Evolutionary conservation across 2,113 vertebrate genomes (phyloP).

Genomic region (Melanerpes formicivorus): DNA sequence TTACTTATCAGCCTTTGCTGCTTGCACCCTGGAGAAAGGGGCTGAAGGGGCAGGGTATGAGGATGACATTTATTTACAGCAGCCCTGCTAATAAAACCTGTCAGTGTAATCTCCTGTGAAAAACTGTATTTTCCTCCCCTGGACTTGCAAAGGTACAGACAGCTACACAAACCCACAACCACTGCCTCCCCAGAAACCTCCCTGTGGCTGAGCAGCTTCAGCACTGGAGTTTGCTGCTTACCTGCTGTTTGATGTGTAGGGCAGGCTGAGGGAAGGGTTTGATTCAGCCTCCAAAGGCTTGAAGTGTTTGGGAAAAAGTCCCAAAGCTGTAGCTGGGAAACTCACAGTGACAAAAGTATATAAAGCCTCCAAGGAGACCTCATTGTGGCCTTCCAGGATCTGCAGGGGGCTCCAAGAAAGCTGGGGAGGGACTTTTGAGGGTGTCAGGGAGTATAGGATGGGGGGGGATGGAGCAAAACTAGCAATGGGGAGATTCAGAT

Average conservation of each 20-base stretch:
- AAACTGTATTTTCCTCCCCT: background rate
- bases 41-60: background rate
- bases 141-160: background rate
- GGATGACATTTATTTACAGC: background rate
- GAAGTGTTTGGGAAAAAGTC: background rate
- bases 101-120: background rate
- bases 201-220: background rate
- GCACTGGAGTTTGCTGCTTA: background rate
- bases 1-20: background rate
- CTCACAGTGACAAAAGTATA: background rate
- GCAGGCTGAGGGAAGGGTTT: background rate
- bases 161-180: background rate
- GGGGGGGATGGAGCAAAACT: no score
- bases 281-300: background rate
- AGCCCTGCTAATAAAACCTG: background rate
- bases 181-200: background rate
- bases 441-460: no score
- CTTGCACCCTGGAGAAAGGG: background rate
- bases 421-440: no score
- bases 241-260: background rate
- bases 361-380: no score
- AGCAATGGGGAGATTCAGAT: no score
- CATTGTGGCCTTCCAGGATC: no score
- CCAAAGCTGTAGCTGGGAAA: background rate
- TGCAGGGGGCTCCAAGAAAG: no score